Evolutionary conservation across 1,140 invertebrate species (phyloP).

Genomic region (Drosophila aff.): DNA sequence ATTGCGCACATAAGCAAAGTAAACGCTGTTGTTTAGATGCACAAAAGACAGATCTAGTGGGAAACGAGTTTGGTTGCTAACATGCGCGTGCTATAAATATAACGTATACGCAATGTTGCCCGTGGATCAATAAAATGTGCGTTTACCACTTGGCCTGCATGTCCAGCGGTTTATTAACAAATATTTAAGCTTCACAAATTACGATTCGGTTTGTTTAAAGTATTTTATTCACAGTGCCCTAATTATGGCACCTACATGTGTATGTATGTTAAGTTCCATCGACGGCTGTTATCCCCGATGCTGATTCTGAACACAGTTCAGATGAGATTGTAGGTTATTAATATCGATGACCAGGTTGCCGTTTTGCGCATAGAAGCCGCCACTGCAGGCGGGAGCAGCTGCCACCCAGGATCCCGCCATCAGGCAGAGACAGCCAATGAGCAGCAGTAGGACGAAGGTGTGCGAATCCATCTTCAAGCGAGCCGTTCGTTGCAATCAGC

Average conservation of each 20-base stretch:
- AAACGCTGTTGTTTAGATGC: neutral
- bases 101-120: conserved; percentile 37
- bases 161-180: conserved; percentile 16
- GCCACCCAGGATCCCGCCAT: conserved; percentile 8
- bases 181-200: conserved; percentile 30
- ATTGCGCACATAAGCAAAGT: neutral
- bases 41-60: neutral
- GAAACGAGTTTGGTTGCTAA: conserved; percentile 7
- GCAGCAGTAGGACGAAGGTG: conserved; percentile 19
- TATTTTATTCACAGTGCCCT: conserved; percentile 15
- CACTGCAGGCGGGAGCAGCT: conserved; percentile 43
- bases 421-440: conserved; percentile 23
- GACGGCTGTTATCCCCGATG: conserved; percentile 33
- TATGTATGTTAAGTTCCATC: neutral
- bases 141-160: conserved; percentile 8
- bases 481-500: conserved; percentile 21
- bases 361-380: conserved; percentile 43
- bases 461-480: conserved; percentile 30
- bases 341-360: conserved; percentile 55
- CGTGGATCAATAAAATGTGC: neutral
- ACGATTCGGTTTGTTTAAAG: neutral
- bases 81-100: conserved; percentile 31
- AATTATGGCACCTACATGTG: neutral
- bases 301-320: conserved; percentile 47
- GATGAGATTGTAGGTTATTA: conserved; percentile 12